phyloP scores from a whole-genome alignment of 1,140 invertebrate genomes.

The Dreissena rostriformis region DNA sequence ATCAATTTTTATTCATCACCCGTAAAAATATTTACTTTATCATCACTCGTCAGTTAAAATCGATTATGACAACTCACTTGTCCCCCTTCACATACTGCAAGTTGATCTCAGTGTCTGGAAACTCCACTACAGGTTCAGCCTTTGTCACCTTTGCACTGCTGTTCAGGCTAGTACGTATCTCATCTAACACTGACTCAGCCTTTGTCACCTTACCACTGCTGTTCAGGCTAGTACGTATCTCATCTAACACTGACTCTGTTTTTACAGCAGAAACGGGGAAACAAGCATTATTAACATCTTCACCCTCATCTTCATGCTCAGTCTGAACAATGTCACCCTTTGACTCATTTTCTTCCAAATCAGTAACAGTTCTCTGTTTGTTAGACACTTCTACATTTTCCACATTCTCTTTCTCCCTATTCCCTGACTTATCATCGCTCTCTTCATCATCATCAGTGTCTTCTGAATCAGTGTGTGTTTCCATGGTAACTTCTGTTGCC shows the following conservation, averaged over 20 bases:
- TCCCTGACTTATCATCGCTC: constrained; percentile 65
- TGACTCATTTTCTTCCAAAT: not conserved
- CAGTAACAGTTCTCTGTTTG: constrained; percentile 41
- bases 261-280: not conserved
- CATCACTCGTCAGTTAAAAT: too few species aligned
- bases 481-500: constrained; percentile 64
- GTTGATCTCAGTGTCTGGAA: constrained; percentile 84
- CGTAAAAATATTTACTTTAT: too few species aligned
- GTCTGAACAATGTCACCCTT: not conserved
- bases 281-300: not conserved
- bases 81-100: constrained; percentile 80
- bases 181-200: not conserved
- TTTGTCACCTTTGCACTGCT: not conserved
- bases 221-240: not conserved
- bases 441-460: constrained; percentile 63
- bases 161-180: not conserved
- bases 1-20: too few species aligned
- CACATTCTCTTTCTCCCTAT: constrained; percentile 76
- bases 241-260: not conserved
- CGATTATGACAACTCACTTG: constrained; percentile 74
- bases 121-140: constrained; percentile 67
- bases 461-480: constrained; percentile 53
- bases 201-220: not conserved
- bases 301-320: not conserved
- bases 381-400: constrained; percentile 67